These are phyloP conservation scores for Noctua pronuba DNA, from an alignment of 2,888 invertebrate genomes.

Conservation along the genomic window DNA sequence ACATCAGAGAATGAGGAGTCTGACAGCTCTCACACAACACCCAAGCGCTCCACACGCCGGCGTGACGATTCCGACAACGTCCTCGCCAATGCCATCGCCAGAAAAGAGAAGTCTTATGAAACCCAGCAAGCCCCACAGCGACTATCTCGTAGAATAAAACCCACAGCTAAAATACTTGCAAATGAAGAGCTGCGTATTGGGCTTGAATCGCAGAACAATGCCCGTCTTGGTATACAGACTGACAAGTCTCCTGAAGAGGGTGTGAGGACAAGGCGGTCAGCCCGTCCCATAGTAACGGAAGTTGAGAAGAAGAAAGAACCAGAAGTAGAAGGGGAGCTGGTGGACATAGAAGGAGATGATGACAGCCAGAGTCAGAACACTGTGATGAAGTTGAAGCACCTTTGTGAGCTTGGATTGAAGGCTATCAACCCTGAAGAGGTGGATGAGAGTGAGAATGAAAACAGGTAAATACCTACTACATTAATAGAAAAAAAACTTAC, in stretches of 20 bases:
- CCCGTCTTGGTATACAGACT: conserved; percentile 84
- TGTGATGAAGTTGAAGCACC: conserved; percentile 90
- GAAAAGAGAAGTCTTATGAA: conserved; percentile 93
- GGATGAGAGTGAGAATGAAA: conserved; percentile 74
- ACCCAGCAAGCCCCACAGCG: conserved; percentile 78
- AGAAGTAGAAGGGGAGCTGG: conserved; percentile 65
- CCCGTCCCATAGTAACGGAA: conserved; percentile 66
- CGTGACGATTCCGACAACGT: conserved; percentile 92
- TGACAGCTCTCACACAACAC: conserved; percentile 80
- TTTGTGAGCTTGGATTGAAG: conserved; percentile 89
- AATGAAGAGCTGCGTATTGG: conserved; percentile 91
- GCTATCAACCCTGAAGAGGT: conserved; percentile 80
- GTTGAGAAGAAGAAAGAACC: conserved; percentile 65
- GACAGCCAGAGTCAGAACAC: conserved; percentile 83
- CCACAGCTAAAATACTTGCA: conserved; percentile 92
- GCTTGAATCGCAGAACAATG: conserved; percentile 90
- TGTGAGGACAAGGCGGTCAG: conserved; percentile 81
- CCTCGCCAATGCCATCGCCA: conserved; percentile 93
- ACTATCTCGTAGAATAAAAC: conserved; percentile 91
- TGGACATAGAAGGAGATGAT: conserved; percentile 68
- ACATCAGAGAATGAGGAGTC: conserved; percentile 85
- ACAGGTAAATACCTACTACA: conserved; percentile 55
- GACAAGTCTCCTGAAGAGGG: conserved; percentile 83
- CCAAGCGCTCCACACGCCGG: conserved; percentile 92
- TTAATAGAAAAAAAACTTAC: background rate